These are phyloP conservation scores for Tetrao urogallus DNA, from an alignment of 2,113 vertebrate species.

Conservation along the genomic window DNA sequence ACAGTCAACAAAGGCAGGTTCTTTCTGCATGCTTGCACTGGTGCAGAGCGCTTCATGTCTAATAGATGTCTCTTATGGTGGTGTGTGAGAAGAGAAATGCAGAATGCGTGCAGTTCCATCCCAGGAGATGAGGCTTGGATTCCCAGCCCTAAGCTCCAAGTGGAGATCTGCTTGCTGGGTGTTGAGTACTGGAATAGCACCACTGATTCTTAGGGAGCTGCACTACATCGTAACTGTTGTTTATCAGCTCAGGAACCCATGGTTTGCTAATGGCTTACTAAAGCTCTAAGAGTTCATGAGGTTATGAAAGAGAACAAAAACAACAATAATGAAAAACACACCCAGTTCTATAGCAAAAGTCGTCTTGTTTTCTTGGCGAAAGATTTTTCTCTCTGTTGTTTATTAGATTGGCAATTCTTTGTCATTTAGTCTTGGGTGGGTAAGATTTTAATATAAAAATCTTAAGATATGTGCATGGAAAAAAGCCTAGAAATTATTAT, in stretches of 20 bases:
- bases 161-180: rapidly evolving
- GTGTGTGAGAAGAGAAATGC: background rate
- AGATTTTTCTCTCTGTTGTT: background rate
- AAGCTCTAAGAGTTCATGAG: background rate
- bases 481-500: background rate
- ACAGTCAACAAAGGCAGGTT: background rate
- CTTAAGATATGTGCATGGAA: background rate
- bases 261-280: background rate
- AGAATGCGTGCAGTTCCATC: background rate
- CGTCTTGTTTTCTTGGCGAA: background rate
- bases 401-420: background rate
- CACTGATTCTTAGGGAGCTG: background rate
- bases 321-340: background rate
- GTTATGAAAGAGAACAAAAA: background rate
- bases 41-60: background rate
- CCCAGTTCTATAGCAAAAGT: background rate
- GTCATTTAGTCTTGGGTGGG: background rate
- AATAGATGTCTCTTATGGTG: background rate
- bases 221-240: background rate
- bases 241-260: background rate
- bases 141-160: background rate
- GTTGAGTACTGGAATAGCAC: background rate
- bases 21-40: background rate
- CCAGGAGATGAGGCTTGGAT: background rate
- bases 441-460: background rate